Evolutionary conservation across 35 echinoderm and acorn worm genomes (phyloP), one percentile per base, ranked within the genome.

Genomic region (Stichopus chloronotus): DNA sequence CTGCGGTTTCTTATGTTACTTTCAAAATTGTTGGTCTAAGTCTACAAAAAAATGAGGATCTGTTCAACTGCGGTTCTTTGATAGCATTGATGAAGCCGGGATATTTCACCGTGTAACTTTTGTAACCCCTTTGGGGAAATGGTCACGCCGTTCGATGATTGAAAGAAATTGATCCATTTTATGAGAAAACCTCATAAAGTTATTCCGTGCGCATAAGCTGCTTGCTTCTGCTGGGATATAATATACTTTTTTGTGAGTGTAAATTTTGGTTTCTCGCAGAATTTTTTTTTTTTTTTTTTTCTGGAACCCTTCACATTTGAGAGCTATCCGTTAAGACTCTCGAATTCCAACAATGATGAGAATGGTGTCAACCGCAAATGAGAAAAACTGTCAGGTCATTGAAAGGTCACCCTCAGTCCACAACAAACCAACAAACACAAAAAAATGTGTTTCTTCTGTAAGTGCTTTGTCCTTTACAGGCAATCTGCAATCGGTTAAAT

Each of bases 101-200:
- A 58, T 58, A 58, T 58, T 85, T 85, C 82, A 85, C 82, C 82
- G 82, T 85, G 82, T 16, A 16, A 89, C 60, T 72, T 83, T 89
- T 60, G 87, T 60, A 65, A 72, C 59, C 87, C 87, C 59, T 89
- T 71, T 89, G 87, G 80, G 87, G 60, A 89, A 63, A 63, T 71
- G 24, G 87, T 71, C 59, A 25, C 60, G 87, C 57, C 61, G 52
- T 9, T 72, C 55, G 87, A 14, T 89, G 87, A 89, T 71, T 89
- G 87, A 89, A 25, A 89, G 60, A 89, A 88, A 71, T 71, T 69
- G 60, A 63, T 71, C 60, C 19, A n/a, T 71, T 89, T 89, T 88
- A 24, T 89, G 25, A 63, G 82, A 85, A 85, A 74, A 74, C 13
- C 69, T 74, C 69, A 74, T 74, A 74, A 74, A 72, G 1, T 43